Conservation (phyloP, 1,140 invertebrate species). For the Drosophila burlai region DNA sequence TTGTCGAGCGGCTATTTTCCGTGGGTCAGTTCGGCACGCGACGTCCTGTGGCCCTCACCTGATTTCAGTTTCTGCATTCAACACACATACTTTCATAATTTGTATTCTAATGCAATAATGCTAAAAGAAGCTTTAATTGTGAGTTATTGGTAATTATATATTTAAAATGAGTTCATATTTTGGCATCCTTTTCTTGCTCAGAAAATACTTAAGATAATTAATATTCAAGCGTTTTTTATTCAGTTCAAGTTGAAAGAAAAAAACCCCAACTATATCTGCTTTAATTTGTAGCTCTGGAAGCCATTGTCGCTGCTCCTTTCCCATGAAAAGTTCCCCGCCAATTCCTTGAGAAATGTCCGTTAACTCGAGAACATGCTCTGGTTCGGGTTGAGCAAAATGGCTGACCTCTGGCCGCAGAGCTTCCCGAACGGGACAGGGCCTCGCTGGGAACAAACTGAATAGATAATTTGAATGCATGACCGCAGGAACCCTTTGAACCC, state of each 20-base stretch:
- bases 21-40: constrained; percentile 59
- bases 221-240: not conserved
- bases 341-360: constrained; percentile 77
- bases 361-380: constrained; percentile 68
- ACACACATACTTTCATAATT: not conserved
- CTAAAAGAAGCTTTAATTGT: no score
- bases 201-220: not conserved
- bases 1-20: constrained; percentile 45
- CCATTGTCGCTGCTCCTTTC: constrained; percentile 1
- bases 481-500: constrained; percentile 72
- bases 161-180: no score
- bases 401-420: constrained; percentile 58
- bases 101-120: no score
- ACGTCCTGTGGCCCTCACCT: constrained; percentile 1
- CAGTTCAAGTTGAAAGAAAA: not conserved
- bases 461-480: constrained; percentile 82
- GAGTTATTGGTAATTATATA: no score
- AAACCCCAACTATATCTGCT: not conserved
- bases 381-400: constrained; percentile 70
- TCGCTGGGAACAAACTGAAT: constrained; percentile 47
- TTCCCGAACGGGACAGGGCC: constrained; percentile 31
- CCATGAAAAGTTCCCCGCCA: constrained; percentile 15
- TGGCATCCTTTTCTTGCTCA: not conserved
- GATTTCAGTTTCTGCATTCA: not conserved
- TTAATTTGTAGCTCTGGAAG: constrained; percentile 6